Percentiles rank a stretch among this genome's conserved stretches.
Conservation (phyloP, 2,113 vertebrate genomes). For the Percina caprodes region DNA sequence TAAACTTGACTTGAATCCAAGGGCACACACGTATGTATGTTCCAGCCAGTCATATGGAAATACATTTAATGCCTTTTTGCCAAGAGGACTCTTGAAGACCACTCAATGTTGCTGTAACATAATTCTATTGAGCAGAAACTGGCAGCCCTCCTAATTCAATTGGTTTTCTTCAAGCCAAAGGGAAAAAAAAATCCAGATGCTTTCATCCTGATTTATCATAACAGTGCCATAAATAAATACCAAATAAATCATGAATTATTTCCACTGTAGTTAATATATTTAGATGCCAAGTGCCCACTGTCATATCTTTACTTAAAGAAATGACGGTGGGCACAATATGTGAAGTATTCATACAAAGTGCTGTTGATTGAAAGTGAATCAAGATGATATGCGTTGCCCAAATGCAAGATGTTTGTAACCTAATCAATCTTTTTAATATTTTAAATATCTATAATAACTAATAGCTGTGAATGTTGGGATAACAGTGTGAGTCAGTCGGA, state of each 20-base stretch:
- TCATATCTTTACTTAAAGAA: conserved; percentile 70
- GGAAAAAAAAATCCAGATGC: conserved; percentile 66
- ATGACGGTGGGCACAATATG: too few relatives aligned
- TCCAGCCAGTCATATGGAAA: conserved; percentile 58
- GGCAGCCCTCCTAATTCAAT: conserved; percentile 79
- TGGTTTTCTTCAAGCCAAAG: conserved; percentile 67
- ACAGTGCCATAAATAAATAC: conserved; percentile 77
- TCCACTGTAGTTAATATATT: conserved; percentile 77
- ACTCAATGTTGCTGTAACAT: conserved; percentile 48
- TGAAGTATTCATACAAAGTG: conserved; percentile 41
- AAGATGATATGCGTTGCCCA: neutral
- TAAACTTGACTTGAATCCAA: conserved; percentile 1
- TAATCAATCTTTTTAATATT: too few relatives aligned
- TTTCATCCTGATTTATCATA: conserved; percentile 75
- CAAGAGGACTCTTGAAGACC: conserved; percentile 76
- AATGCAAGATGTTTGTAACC: too few relatives aligned
- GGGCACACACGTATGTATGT: neutral
- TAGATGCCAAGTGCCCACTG: conserved; percentile 70
- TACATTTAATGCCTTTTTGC: conserved; percentile 69
- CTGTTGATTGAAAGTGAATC: conserved; percentile 43
- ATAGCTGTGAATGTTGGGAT: too few relatives aligned
- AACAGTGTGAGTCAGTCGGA: too few relatives aligned
- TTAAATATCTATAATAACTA: too few relatives aligned
- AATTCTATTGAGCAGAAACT: conserved; percentile 58
- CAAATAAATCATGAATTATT: conserved; percentile 72